phyloP scores from a whole-genome alignment of 1,140 invertebrate species.

The Odontomachus brunneus region DNA sequence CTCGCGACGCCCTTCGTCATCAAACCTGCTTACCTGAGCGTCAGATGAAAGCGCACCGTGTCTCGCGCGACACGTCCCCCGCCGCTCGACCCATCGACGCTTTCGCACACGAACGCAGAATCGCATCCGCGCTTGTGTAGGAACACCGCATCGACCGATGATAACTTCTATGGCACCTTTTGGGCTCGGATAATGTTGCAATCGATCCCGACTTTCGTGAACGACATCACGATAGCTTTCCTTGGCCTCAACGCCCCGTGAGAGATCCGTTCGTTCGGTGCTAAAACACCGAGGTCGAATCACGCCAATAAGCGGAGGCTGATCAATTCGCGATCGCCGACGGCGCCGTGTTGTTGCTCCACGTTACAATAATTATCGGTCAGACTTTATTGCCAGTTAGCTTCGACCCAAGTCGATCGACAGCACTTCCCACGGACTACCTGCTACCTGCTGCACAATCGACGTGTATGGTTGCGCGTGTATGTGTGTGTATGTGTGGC shows the following conservation, averaged over 20 bases:
- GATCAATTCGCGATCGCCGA: conserved; percentile 16
- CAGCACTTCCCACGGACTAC: conserved; percentile 16
- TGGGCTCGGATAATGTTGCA: background rate
- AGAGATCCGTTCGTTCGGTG: too few species aligned
- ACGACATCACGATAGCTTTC: background rate
- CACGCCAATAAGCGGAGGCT: background rate
- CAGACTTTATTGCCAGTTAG: conserved; percentile 24
- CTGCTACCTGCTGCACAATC: background rate
- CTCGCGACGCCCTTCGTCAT: conserved; percentile 23
- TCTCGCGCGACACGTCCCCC: background rate
- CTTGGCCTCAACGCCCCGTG: too few species aligned
- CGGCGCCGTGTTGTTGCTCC: conserved; percentile 1
- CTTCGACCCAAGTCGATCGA: conserved; percentile 17
- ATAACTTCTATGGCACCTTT: conserved; percentile 2
- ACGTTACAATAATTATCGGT: conserved; percentile 22
- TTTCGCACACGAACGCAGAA: background rate
- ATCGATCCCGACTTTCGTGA: conserved; percentile 25
- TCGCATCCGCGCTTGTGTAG: background rate
- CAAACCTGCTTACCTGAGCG: conserved; percentile 63
- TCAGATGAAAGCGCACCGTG: conserved; percentile 44
- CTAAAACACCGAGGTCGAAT: too few species aligned
- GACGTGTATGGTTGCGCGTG: background rate
- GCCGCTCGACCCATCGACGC: background rate
- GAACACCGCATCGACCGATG: background rate
- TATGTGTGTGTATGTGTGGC: background rate